Conservation (phyloP, 2,888 invertebrate species). For the Hoplodrina ambigua region DNA sequence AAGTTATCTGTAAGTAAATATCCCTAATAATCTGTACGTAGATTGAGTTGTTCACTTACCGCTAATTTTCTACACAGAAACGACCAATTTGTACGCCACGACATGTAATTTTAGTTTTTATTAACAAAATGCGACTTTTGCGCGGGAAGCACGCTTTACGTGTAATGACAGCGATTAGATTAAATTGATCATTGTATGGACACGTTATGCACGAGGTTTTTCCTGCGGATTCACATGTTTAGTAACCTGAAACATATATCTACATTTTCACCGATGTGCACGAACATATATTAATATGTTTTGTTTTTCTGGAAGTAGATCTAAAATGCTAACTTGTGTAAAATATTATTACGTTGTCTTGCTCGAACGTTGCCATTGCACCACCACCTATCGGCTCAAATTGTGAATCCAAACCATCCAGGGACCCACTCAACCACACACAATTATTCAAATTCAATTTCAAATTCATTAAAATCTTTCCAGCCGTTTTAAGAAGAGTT, state of each 20-base stretch:
- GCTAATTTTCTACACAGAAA: conserved; percentile 68
- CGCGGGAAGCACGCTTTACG: conserved; percentile 44
- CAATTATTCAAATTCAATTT: no score
- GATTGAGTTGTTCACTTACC: conserved; percentile 68
- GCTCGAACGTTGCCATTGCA: no score
- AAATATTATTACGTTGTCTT: no score
- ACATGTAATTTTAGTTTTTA: conserved; percentile 64
- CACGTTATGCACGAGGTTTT: conserved; percentile 31
- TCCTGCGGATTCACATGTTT: background rate
- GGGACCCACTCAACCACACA: no score
- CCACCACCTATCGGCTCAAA: no score
- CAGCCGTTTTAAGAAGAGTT: no score
- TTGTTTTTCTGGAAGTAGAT: no score
- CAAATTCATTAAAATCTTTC: no score
- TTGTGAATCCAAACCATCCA: no score
- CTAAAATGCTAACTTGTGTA: no score
- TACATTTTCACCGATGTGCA: no score
- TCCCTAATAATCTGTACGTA: conserved; percentile 68
- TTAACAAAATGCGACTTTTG: conserved; percentile 51
- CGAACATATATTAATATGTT: no score
- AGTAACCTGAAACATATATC: background rate
- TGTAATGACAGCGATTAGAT: conserved; percentile 60
- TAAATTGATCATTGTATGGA: conserved; percentile 51
- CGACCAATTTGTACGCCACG: conserved; percentile 61
- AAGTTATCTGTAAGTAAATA: conserved; percentile 79